Evolutionary conservation across 2,797 vertebrate species (phyloP).

Genomic region (Eleutherodactylus coqui): DNA sequence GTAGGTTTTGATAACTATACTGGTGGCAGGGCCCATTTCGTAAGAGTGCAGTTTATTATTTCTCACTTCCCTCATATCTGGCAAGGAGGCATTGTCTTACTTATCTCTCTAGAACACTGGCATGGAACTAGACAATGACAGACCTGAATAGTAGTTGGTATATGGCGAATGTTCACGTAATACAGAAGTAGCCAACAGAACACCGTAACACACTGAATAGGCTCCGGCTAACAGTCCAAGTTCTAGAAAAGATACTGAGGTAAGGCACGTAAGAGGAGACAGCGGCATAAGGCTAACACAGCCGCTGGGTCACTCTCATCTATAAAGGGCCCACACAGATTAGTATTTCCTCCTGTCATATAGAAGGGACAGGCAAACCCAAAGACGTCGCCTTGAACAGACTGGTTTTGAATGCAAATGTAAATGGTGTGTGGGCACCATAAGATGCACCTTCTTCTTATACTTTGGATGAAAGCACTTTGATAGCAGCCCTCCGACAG

Average conservation of each 20-base stretch:
- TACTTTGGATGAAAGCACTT: slow-evolving; percentile 34
- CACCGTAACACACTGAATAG: neutral
- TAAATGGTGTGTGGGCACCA: neutral
- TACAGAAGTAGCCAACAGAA: neutral
- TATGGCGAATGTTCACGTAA: neutral
- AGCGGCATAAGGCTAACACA: slow-evolving; percentile 67
- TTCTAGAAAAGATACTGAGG: slow-evolving; percentile 74
- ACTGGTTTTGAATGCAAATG: neutral
- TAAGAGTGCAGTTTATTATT: neutral
- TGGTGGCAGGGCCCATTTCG: neutral
- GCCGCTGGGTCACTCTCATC: slow-evolving; percentile 64
- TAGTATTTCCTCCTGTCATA: neutral
- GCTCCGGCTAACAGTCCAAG: slow-evolving; percentile 80
- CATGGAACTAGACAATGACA: neutral
- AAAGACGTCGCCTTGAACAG: neutral
- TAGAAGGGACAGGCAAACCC: neutral
- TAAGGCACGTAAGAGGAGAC: slow-evolving; percentile 82
- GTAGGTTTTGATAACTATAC: neutral
- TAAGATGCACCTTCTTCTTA: slow-evolving; percentile 14
- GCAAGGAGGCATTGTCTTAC: neutral
- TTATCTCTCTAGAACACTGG: neutral
- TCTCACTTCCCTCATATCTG: neutral
- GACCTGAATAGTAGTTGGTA: neutral
- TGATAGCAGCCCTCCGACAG: slow-evolving; percentile 1
- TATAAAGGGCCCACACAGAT: neutral